Evolutionary conservation across 2,888 invertebrate genomes (phyloP).

Genomic region (Isotomurus palustris): DNA sequence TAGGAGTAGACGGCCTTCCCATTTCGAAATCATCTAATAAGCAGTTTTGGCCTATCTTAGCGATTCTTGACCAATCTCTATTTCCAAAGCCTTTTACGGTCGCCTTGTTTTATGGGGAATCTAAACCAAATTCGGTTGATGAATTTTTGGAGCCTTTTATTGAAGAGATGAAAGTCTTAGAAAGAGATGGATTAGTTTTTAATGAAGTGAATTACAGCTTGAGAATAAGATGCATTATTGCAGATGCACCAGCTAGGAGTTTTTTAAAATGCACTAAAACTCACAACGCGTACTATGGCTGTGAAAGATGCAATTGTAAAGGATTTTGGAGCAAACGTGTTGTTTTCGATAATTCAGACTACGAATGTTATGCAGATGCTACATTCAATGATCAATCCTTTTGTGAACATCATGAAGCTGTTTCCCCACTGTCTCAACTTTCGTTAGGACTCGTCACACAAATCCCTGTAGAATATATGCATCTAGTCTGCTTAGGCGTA

Average conservation of each 20-base stretch:
- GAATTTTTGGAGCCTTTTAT: slow-evolving; percentile 17
- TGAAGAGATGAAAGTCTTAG: slow-evolving; percentile 5
- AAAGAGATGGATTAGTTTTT: slow-evolving; percentile 5
- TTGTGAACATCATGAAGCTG: slow-evolving; percentile 5
- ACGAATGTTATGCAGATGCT: neutral
- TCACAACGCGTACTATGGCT: slow-evolving; percentile 22
- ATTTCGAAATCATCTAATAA: slow-evolving; percentile 12
- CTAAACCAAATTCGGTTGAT: slow-evolving; percentile 7
- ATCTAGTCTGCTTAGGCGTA: slow-evolving; percentile 16
- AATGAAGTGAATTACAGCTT: neutral
- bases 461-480: slow-evolving; percentile 25
- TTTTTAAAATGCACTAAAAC: slow-evolving; percentile 17
- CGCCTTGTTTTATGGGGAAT: slow-evolving; percentile 8
- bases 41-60: slow-evolving; percentile 26
- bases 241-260: slow-evolving; percentile 29
- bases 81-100: neutral
- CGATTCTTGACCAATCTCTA: neutral
- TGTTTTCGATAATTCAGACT: neutral
- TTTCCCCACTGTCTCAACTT: slow-evolving; percentile 2
- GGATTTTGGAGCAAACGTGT: slow-evolving; percentile 21
- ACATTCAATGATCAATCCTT: neutral
- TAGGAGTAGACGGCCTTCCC: slow-evolving; percentile 25
- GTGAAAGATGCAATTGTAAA: slow-evolving; percentile 15
- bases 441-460: slow-evolving; percentile 10
- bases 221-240: slow-evolving; percentile 5